These are phyloP conservation scores for Catocala fraxini DNA, from an alignment of 2,888 invertebrate species.

Conservation along the genomic window DNA sequence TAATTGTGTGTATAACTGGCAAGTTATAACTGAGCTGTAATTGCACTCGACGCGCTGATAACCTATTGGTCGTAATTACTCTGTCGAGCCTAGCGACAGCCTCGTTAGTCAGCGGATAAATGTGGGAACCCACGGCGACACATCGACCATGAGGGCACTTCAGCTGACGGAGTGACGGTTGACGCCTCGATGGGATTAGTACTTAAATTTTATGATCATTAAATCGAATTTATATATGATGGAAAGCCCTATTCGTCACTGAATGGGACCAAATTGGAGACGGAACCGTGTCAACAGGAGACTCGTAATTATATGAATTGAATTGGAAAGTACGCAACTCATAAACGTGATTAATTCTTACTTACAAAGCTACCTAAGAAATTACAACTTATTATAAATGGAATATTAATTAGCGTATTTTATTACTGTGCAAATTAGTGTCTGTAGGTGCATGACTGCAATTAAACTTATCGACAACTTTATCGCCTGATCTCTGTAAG, in stretches of 20 bases:
- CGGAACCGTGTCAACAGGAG: neutral
- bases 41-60: slow-evolving; percentile 46
- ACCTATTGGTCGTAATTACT: slow-evolving; percentile 50
- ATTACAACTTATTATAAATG: too few relatives aligned
- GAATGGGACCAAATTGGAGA: slow-evolving; percentile 7
- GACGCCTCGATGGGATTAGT: slow-evolving; percentile 41
- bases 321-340: neutral
- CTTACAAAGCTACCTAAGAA: too few relatives aligned
- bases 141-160: slow-evolving; percentile 41
- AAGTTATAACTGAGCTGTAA: slow-evolving; percentile 46
- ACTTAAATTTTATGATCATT: slow-evolving; percentile 46
- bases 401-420: too few relatives aligned
- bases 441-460: too few relatives aligned
- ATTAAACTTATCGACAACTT: slow-evolving; percentile 22
- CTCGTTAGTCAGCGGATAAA: slow-evolving; percentile 42
- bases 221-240: slow-evolving; percentile 43
- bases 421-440: too few relatives aligned
- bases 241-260: neutral
- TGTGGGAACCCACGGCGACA: slow-evolving; percentile 46
- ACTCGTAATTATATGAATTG: neutral
- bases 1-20: slow-evolving; percentile 61
- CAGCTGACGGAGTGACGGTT: slow-evolving; percentile 31
- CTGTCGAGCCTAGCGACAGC: slow-evolving; percentile 21
- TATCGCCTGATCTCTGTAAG: slow-evolving; percentile 21
- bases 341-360: too few relatives aligned